phyloP scores from a whole-genome alignment of 2,888 invertebrate species.

The Tachina grossa region DNA sequence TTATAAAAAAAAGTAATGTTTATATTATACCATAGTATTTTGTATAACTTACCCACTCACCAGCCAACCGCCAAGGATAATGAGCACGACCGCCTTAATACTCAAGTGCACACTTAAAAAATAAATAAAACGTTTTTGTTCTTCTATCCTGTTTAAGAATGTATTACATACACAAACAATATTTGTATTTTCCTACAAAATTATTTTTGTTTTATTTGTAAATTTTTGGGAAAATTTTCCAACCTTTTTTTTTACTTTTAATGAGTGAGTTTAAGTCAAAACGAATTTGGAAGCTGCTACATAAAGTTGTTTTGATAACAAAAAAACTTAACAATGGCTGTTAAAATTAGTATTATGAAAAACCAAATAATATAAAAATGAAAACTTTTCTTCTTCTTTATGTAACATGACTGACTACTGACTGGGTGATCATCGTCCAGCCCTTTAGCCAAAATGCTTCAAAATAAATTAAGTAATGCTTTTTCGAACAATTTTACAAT shows the following conservation, averaged over 20 bases:
- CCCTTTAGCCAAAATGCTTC: too few species aligned
- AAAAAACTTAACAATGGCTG: not conserved
- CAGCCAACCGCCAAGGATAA: slow-evolving; percentile 54
- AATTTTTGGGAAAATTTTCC: not conserved
- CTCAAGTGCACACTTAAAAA: slow-evolving; percentile 58
- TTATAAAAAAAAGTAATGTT: slow-evolving; percentile 16
- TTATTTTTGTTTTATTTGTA: not conserved
- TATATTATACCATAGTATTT: slow-evolving; percentile 2
- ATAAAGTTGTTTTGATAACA: not conserved
- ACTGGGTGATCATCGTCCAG: too few species aligned
- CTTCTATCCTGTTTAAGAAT: slow-evolving; percentile 55
- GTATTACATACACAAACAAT: not conserved
- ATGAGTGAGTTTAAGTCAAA: not conserved
- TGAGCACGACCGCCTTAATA: slow-evolving; percentile 51
- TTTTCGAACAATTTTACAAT: too few species aligned
- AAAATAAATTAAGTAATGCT: too few species aligned
- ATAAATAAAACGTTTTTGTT: slow-evolving; percentile 42
- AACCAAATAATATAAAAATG: too few species aligned
- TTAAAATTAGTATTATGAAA: too few species aligned
- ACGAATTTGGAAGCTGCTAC: not conserved
- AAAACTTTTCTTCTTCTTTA: too few species aligned
- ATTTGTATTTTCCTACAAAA: not conserved
- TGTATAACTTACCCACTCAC: not conserved
- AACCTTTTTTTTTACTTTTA: not conserved
- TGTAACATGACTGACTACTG: too few species aligned